Evolutionary conservation across 2,888 invertebrate species (phyloP).

Genomic region (Scaptomyza polygonia): DNA sequence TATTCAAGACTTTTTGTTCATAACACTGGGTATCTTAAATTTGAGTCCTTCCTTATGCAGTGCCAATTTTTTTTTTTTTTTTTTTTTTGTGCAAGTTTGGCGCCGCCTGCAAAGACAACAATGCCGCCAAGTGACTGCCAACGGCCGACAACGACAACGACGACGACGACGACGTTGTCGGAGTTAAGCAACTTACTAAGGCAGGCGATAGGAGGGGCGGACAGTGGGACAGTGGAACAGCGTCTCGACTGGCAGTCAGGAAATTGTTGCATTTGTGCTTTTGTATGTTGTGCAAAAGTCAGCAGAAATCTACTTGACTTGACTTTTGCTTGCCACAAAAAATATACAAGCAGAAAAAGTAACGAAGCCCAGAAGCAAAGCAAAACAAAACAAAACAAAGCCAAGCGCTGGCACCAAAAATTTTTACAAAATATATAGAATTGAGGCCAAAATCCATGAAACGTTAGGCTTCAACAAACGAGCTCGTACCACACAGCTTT

Average conservation of each 20-base stretch:
- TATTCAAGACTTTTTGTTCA: background rate
- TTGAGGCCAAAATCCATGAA: conserved; percentile 73
- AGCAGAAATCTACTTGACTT: conserved; percentile 77
- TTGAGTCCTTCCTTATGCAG: background rate
- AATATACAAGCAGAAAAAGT: conserved; percentile 30
- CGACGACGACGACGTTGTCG: conserved; percentile 50
- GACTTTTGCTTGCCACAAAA: conserved; percentile 75
- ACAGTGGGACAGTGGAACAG: conserved; percentile 2
- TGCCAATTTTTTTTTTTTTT: conserved; percentile 45
- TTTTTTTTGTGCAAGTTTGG: conserved; percentile 55
- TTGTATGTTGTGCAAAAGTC: conserved; percentile 73
- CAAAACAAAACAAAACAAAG: conserved; percentile 32
- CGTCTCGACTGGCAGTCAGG: conserved; percentile 57
- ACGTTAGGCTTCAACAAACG: conserved; percentile 48
- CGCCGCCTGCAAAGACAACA: conserved; percentile 78
- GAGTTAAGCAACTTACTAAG: conserved; percentile 80
- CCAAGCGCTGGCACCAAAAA: conserved; percentile 7
- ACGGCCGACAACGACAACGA: conserved; percentile 39
- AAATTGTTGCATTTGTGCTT: conserved; percentile 76
- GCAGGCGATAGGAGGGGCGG: conserved; percentile 5
- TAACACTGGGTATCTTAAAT: background rate
- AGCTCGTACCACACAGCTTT: conserved; percentile 7
- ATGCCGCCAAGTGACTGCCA: conserved; percentile 47
- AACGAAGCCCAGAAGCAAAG: conserved; percentile 24
- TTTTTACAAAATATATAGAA: conserved; percentile 10